A percentile compares a stretch with the other conserved stretches of the same genome.
Conservation (phyloP, 2,888 invertebrate genomes). For the Zhuqinia jingwanae region DNA sequence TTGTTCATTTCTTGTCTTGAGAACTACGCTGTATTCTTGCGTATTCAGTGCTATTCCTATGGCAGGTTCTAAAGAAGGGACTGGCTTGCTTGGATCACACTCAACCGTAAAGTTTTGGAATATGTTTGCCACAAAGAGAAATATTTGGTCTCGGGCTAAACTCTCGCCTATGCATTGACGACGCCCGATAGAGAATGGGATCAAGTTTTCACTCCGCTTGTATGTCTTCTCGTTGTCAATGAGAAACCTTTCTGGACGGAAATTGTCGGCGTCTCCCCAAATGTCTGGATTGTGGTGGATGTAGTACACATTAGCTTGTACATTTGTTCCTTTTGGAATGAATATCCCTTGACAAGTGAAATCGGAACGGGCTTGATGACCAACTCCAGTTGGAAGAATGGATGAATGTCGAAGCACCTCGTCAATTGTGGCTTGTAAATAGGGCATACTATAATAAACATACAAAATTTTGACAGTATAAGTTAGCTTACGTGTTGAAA, state of each 20-base stretch:
- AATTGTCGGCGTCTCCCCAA: slow-evolving; percentile 56
- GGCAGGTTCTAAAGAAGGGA: slow-evolving; percentile 50
- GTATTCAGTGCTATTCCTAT: slow-evolving; percentile 53
- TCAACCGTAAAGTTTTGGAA: slow-evolving; percentile 56
- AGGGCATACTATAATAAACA: slow-evolving; percentile 68
- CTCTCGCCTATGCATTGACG: slow-evolving; percentile 58
- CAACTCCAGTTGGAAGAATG: slow-evolving; percentile 34
- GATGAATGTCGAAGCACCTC: slow-evolving; percentile 58
- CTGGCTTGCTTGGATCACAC: slow-evolving; percentile 41
- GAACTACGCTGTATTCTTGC: slow-evolving; percentile 53
- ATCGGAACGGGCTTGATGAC: background rate
- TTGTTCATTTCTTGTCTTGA: slow-evolving; percentile 35
- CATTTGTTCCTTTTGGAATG: slow-evolving; percentile 33
- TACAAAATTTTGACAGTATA: background rate
- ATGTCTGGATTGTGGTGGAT: slow-evolving; percentile 33
- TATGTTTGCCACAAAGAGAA: slow-evolving; percentile 56
- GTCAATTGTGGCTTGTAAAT: slow-evolving; percentile 54
- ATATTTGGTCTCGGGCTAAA: slow-evolving; percentile 60
- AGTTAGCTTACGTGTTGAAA: background rate
- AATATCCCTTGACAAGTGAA: background rate
- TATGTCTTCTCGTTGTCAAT: slow-evolving; percentile 33
- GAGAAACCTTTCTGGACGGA: slow-evolving; percentile 54
- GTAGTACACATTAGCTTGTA: slow-evolving; percentile 11
- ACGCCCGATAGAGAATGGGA: slow-evolving; percentile 50
- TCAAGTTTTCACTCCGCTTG: slow-evolving; percentile 55